Evolutionary conservation across 2,113 vertebrate species (phyloP).

Genomic region (Ammospiza caudacuta): DNA sequence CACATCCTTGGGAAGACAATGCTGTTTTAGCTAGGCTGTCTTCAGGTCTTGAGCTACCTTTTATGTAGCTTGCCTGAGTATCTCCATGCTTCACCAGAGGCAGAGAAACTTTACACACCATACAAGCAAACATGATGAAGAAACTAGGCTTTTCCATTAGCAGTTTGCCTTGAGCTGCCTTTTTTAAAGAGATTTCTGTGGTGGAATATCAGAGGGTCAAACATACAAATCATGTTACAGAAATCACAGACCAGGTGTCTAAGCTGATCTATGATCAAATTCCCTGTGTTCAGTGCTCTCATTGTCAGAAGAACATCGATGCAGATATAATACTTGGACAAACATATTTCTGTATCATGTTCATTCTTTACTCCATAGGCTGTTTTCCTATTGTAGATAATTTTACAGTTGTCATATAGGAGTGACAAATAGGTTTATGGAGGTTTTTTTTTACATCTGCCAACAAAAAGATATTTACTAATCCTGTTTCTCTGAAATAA

Average conservation of each 20-base stretch:
- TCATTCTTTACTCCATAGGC: not conserved
- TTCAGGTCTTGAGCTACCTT: not conserved
- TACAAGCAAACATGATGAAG: not conserved
- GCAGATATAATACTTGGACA: not conserved
- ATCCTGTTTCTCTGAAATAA: not conserved
- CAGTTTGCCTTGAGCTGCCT: not conserved
- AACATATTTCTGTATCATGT: not conserved
- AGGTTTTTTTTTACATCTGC: not conserved
- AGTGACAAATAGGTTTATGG: not conserved
- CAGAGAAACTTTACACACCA: fast-evolving
- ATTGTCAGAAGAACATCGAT: not conserved
- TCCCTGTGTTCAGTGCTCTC: not conserved
- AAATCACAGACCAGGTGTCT: not conserved
- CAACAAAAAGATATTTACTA: not conserved
- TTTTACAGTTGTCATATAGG: not conserved
- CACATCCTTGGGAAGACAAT: not conserved
- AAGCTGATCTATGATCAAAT: not conserved
- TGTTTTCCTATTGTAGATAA: not conserved
- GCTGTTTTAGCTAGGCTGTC: not conserved
- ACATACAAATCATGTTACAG: not conserved
- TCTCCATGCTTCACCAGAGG: not conserved
- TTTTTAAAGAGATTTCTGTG: not conserved
- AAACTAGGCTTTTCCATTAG: not conserved
- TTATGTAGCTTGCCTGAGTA: not conserved
- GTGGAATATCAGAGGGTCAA: not conserved